These are phyloP conservation scores for Acrocera orbiculus DNA, from an alignment of 2,888 invertebrate genomes.

Conservation along the genomic window DNA sequence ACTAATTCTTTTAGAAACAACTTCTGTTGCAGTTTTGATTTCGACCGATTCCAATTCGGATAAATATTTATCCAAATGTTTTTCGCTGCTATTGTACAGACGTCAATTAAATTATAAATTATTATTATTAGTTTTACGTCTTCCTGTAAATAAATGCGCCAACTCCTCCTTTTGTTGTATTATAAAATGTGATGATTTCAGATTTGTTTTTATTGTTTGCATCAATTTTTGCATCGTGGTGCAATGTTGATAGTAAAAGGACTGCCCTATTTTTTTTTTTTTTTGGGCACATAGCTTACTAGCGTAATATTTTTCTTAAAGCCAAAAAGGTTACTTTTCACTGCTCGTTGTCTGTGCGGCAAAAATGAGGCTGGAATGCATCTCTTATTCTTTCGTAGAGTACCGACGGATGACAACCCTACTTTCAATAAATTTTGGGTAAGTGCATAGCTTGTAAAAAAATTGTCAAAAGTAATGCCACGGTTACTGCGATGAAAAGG, in stretches of 20 bases:
- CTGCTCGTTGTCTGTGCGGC: background rate
- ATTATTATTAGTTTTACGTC: too few relatives aligned
- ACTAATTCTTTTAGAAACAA: too few relatives aligned
- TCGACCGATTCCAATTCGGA: too few relatives aligned
- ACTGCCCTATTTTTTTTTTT: background rate
- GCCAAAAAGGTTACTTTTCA: too few relatives aligned
- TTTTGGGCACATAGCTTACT: background rate
- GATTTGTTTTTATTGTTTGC: background rate
- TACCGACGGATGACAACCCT: background rate
- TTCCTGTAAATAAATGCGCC: too few relatives aligned
- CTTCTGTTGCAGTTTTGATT: too few relatives aligned
- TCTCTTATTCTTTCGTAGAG: background rate
- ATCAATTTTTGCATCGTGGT: background rate
- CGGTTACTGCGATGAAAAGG: background rate
- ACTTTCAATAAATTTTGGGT: background rate
- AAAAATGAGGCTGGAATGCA: background rate
- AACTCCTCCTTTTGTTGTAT: background rate
- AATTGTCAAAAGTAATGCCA: background rate
- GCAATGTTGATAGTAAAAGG: background rate
- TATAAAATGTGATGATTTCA: background rate
- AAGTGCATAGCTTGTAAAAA: background rate
- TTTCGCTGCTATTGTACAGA: too few relatives aligned
- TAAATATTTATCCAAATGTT: too few relatives aligned
- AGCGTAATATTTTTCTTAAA: background rate
- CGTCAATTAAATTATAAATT: too few relatives aligned